phyloP scores from a whole-genome alignment of 2,888 invertebrate genomes.

The Zygothrica quintamaculata region DNA sequence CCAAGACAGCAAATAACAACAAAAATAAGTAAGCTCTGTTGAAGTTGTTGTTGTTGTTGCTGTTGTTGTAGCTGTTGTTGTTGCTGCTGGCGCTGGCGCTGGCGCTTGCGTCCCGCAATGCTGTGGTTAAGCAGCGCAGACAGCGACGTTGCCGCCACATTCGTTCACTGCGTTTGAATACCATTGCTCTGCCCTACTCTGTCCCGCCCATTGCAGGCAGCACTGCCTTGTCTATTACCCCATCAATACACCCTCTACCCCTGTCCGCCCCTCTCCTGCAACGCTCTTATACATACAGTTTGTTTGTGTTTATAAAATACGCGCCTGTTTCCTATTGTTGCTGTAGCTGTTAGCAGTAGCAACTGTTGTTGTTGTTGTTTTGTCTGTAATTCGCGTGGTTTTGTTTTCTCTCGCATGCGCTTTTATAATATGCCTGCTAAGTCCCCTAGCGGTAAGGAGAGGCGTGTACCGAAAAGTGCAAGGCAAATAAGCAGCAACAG shows the following conservation, averaged over 20 bases:
- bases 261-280: conserved; percentile 7
- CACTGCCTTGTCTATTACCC: background rate
- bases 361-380: conserved; percentile 30
- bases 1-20: conserved; percentile 66
- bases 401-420: conserved; percentile 71
- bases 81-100: conserved; percentile 23
- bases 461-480: conserved; percentile 62
- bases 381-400: conserved; percentile 67
- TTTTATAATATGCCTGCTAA: conserved; percentile 55
- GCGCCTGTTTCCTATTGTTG: conserved; percentile 64
- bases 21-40: conserved; percentile 43
- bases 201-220: conserved; percentile 14
- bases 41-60: conserved; percentile 23
- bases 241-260: conserved; percentile 4
- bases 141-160: conserved; percentile 46
- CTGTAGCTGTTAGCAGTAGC: conserved; percentile 34
- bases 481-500: conserved; percentile 64
- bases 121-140: conserved; percentile 52
- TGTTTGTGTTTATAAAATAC: conserved; percentile 66
- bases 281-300: conserved; percentile 39
- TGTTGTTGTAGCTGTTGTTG: conserved; percentile 35
- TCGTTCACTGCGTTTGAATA: conserved; percentile 53
- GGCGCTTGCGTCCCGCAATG: conserved; percentile 53
- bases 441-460: conserved; percentile 34
- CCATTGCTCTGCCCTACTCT: conserved; percentile 20